These are phyloP conservation scores for Serripes groenlandicus DNA, from an alignment of 2,888 invertebrate genomes.

Conservation along the genomic window DNA sequence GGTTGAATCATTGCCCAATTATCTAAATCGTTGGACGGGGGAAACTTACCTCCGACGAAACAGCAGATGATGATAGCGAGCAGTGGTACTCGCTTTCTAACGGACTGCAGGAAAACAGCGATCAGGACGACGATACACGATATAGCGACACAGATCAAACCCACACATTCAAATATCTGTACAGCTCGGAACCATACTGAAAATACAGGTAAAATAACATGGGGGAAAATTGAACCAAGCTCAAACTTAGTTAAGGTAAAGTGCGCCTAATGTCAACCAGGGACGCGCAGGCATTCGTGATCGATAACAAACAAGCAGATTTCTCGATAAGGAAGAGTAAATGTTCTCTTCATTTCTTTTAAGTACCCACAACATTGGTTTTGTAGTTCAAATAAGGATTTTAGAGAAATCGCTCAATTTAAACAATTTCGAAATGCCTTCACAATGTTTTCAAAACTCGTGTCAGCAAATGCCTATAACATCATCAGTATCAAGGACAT, in stretches of 20 bases:
- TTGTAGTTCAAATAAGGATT: no score
- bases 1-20: no score
- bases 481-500: no score
- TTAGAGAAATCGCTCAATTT: neutral
- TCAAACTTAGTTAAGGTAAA: no score
- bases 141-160: slow-evolving; percentile 72
- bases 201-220: slow-evolving; percentile 18
- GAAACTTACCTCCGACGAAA: slow-evolving; percentile 78
- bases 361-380: no score
- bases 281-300: no score
- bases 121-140: slow-evolving; percentile 74
- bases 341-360: no score
- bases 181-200: slow-evolving; percentile 78
- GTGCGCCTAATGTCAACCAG: no score
- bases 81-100: slow-evolving; percentile 75
- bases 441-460: neutral
- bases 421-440: neutral
- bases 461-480: no score
- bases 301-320: no score
- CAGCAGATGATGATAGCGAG: slow-evolving; percentile 71
- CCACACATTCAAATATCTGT: slow-evolving; percentile 79
- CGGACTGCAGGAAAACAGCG: slow-evolving; percentile 75
- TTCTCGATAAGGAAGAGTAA: no score
- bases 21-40: no score
- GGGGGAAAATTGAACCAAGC: neutral